Evolutionary conservation across 2,797 vertebrate genomes (phyloP).

Genomic region (Helostoma temminkii): DNA sequence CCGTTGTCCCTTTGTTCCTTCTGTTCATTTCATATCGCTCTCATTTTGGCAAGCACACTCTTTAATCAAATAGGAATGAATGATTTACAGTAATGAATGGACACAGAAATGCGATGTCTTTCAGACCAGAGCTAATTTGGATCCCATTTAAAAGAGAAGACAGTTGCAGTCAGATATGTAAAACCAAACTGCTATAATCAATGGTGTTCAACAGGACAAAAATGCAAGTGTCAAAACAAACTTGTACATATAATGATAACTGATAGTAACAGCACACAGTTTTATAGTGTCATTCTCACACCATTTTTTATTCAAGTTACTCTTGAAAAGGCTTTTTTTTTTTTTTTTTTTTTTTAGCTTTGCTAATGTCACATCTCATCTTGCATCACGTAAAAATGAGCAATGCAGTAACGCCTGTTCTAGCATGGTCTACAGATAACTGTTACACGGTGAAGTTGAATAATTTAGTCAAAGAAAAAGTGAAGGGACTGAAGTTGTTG

Average conservation of each 20-base stretch:
- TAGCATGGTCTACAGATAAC: conserved; percentile 6
- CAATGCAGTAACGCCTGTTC: conserved; percentile 12
- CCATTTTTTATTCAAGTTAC: background rate
- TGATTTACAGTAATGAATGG: conserved; percentile 11
- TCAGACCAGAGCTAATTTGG: background rate
- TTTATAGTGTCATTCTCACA: conserved; percentile 5
- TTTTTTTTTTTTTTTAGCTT: background rate
- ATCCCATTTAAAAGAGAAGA: background rate
- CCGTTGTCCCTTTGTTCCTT: conserved; percentile 12
- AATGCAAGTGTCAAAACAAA: conserved; percentile 4
- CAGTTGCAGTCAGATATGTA: conserved; percentile 15
- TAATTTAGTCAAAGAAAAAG: conserved; percentile 6
- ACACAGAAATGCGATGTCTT: conserved; percentile 3
- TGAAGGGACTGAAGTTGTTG: conserved; percentile 12
- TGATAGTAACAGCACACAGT: background rate
- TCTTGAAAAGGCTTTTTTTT: conserved; percentile 3
- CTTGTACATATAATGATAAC: conserved; percentile 10
- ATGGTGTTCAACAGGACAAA: background rate
- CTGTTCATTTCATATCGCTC: conserved; percentile 31
- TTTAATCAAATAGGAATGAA: conserved; percentile 8
- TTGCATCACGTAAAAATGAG: conserved; percentile 2
- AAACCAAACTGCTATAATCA: conserved; percentile 27
- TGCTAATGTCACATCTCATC: background rate
- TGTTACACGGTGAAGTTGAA: conserved; percentile 29
- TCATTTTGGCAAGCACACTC: conserved; percentile 12